phyloP scores from a whole-genome alignment of 1,140 invertebrate species.

The Brachionus manjavacas region DNA sequence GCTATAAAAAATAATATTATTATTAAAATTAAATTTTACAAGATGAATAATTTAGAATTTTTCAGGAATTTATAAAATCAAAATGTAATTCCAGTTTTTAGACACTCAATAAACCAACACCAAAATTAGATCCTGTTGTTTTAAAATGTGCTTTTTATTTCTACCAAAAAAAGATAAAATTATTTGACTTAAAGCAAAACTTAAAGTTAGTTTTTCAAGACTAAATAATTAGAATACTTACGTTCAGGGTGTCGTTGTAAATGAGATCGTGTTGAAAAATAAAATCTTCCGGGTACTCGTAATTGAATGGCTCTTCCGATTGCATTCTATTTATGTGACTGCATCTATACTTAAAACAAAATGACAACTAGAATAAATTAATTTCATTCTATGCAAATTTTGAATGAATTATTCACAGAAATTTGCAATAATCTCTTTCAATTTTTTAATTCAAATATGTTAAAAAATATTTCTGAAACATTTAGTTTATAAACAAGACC shows the following conservation, averaged over 20 bases:
- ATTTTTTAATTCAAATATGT: background rate
- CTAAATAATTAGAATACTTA: background rate
- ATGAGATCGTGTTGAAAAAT: slow-evolving; percentile 12
- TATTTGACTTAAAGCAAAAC: too few relatives aligned
- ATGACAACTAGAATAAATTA: background rate
- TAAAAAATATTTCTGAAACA: background rate
- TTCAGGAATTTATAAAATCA: background rate
- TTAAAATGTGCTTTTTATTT: too few relatives aligned
- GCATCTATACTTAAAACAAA: background rate
- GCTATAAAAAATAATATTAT: background rate
- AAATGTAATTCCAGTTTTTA: background rate
- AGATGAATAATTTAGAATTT: background rate
- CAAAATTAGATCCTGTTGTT: background rate
- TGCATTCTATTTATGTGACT: background rate
- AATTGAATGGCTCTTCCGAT: background rate
- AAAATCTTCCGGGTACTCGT: slow-evolving; percentile 9
- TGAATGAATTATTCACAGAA: background rate
- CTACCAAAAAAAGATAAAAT: too few relatives aligned
- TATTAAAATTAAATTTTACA: background rate
- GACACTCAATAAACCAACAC: background rate
- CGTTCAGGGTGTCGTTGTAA: background rate
- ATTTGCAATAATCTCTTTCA: background rate
- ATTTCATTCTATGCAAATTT: background rate
- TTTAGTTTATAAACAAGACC: background rate
- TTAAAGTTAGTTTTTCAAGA: background rate